These are phyloP conservation scores for Scaptodrosophila lebanonensis DNA, from an alignment of 1,140 invertebrate genomes.

Conservation along the genomic window DNA sequence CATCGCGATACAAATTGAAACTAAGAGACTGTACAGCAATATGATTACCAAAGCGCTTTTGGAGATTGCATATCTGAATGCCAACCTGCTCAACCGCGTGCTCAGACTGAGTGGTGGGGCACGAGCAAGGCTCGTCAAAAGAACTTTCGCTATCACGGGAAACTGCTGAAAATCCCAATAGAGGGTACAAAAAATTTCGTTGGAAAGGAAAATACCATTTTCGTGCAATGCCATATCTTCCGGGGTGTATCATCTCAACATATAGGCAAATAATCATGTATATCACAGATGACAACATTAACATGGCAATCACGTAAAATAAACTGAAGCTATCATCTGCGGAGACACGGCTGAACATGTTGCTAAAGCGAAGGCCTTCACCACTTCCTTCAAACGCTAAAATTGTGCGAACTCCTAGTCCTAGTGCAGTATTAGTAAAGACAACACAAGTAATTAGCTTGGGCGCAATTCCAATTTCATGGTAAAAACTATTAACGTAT, in stretches of 20 bases:
- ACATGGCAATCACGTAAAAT: conserved; percentile 73
- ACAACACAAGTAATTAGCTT: no score
- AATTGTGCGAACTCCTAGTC: neutral
- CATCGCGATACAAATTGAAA: conserved; percentile 84
- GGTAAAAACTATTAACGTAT: neutral
- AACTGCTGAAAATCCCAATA: neutral
- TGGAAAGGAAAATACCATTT: conserved; percentile 86
- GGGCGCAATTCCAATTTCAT: no score
- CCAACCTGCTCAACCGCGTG: conserved; percentile 11
- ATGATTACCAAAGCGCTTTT: conserved; percentile 78
- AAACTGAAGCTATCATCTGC: conserved; percentile 83
- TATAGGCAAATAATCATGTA: conserved; percentile 84
- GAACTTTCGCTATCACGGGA: neutral
- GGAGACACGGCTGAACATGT: conserved; percentile 80
- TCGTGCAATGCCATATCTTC: conserved; percentile 81
- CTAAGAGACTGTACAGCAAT: conserved; percentile 84
- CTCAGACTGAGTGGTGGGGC: no score
- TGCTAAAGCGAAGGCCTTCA: no score
- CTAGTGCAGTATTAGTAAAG: no score
- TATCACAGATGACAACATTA: conserved; percentile 81
- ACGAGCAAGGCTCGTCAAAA: conserved; percentile 20
- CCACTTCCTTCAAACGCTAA: no score
- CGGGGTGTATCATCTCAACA: conserved; percentile 84
- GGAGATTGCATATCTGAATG: conserved; percentile 72
- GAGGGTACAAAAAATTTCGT: conserved; percentile 78